Evolutionary conservation across 2,888 invertebrate genomes (phyloP).

Genomic region (Mechanitis messenoides): DNA sequence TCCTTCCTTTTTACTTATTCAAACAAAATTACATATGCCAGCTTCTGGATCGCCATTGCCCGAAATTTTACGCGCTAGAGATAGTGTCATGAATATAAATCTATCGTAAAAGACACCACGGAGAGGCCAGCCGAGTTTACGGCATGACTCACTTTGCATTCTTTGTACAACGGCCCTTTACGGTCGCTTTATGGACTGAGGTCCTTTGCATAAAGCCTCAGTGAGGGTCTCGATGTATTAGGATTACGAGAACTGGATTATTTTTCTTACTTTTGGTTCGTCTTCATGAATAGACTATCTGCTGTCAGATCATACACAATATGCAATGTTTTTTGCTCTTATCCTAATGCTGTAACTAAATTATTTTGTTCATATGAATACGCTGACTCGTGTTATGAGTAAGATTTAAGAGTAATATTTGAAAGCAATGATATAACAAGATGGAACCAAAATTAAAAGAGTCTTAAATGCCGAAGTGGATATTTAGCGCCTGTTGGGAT

Average conservation of each 20-base stretch:
- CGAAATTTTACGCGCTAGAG: slow-evolving; percentile 75
- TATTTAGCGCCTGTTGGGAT: slow-evolving; percentile 56
- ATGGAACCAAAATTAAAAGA: slow-evolving; percentile 25
- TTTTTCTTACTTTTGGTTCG: slow-evolving; percentile 19
- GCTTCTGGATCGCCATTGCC: slow-evolving; percentile 73
- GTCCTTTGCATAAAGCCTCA: slow-evolving; percentile 69
- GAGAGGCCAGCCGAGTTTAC: slow-evolving; percentile 64
- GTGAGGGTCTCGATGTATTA: slow-evolving; percentile 35
- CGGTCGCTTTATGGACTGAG: slow-evolving; percentile 70
- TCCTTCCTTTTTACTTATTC: slow-evolving; percentile 75
- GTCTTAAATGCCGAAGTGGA: slow-evolving; percentile 42
- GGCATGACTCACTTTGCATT: slow-evolving; percentile 74
- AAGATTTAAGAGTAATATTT: neutral
- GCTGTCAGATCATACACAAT: too few species aligned
- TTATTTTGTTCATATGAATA: too few species aligned
- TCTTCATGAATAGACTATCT: too few species aligned
- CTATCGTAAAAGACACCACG: slow-evolving; percentile 72
- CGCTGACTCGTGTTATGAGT: too few species aligned
- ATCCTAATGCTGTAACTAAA: too few species aligned
- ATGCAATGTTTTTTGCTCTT: too few species aligned
- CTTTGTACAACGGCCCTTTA: slow-evolving; percentile 70
- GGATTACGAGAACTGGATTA: slow-evolving; percentile 30
- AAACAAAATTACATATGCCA: slow-evolving; percentile 77
- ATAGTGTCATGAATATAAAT: slow-evolving; percentile 77
- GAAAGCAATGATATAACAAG: neutral